Conservation (phyloP, 1,140 invertebrate genomes). For the fruit fly (Drosophila melanogaster) region DNA sequence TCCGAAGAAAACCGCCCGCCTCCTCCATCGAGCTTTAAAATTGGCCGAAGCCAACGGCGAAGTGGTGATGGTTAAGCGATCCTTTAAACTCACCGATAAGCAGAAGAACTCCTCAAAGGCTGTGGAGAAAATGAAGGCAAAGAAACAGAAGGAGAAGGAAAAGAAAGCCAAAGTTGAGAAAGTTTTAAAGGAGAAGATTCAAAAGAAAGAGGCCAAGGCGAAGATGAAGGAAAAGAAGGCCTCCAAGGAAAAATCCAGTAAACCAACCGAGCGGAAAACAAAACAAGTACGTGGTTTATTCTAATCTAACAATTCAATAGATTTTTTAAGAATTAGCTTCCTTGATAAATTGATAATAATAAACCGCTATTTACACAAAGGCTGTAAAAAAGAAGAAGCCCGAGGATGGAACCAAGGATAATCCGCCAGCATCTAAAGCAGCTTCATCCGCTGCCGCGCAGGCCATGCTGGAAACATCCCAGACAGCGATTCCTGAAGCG, state of each 20-base stretch:
- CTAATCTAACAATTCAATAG: neutral
- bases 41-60: slow-evolving; percentile 15
- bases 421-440: neutral
- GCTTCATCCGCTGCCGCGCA: neutral
- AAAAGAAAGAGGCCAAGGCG: neutral
- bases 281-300: slow-evolving; percentile 6
- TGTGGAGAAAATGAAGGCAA: slow-evolving; percentile 41
- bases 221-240: neutral
- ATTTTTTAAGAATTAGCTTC: no score
- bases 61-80: slow-evolving; percentile 42
- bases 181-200: neutral
- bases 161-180: slow-evolving; percentile 4
- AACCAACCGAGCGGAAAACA: slow-evolving; percentile 27
- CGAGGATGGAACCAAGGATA: neutral
- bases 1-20: neutral
- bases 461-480: slow-evolving; percentile 7
- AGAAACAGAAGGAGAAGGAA: slow-evolving; percentile 16
- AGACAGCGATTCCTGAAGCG: neutral
- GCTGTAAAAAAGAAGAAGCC: slow-evolving; percentile 17
- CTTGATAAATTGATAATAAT: no score
- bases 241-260: neutral
- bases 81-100: slow-evolving; percentile 47
- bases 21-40: slow-evolving; percentile 28
- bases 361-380: no score
- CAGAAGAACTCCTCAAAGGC: slow-evolving; percentile 10